phyloP scores from a whole-genome alignment of 2,888 invertebrate species.

The Chouioia cunea region DNA sequence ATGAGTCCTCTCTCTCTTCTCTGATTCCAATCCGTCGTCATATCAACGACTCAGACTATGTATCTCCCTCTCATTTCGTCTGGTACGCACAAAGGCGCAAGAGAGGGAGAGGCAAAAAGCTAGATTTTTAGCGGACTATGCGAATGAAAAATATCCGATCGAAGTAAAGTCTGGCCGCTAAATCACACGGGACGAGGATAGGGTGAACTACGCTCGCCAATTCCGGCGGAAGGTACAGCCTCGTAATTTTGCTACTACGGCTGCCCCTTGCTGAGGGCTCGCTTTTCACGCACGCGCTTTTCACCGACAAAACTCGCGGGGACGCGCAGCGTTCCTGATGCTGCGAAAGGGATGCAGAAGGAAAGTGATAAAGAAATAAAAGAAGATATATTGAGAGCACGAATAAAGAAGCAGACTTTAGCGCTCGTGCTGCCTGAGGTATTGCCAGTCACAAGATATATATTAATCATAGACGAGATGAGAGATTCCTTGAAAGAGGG shows the following conservation, averaged over 20 bases:
- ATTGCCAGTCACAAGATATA: conserved; percentile 34
- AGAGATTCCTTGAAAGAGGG: too few species aligned
- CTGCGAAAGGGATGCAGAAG: conserved; percentile 15
- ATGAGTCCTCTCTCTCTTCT: conserved; percentile 36
- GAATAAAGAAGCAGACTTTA: conserved; percentile 27
- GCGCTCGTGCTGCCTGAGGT: too few species aligned
- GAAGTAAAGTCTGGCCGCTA: conserved; percentile 41
- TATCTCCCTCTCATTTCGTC: conserved; percentile 29
- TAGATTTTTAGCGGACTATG: conserved; percentile 50
- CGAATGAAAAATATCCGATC: conserved; percentile 47
- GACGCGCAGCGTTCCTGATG: conserved; percentile 12
- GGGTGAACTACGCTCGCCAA: conserved; percentile 38
- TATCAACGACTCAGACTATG: conserved; percentile 43
- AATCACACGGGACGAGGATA: conserved; percentile 37
- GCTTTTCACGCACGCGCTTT: conserved; percentile 42
- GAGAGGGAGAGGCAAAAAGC: conserved; percentile 35
- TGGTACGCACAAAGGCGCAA: conserved; percentile 33
- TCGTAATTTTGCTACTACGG: conserved; percentile 43
- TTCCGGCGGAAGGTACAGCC: conserved; percentile 47
- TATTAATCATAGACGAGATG: conserved; percentile 30
- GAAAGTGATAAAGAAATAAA: conserved; percentile 43
- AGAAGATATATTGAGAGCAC: conserved; percentile 45
- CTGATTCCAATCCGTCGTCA: conserved; percentile 38
- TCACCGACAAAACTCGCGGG: conserved; percentile 35
- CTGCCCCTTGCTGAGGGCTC: conserved; percentile 13